Conservation (phyloP, 2,113 vertebrate genomes). For the Leptobrachium ailaonicum region DNA sequence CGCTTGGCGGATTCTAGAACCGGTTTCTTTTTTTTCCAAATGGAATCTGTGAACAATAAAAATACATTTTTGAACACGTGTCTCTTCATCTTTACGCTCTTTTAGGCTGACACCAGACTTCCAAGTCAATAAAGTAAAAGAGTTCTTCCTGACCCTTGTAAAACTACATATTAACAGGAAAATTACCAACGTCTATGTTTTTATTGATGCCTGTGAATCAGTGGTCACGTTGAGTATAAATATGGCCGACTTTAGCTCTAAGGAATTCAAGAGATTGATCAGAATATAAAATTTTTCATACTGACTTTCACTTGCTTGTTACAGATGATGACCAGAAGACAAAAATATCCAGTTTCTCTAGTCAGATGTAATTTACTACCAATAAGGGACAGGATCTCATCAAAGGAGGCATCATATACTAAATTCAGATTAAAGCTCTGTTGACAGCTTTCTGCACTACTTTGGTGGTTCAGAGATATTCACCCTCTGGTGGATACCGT, state of each 20-base stretch:
- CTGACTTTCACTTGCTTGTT: neutral
- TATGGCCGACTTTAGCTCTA: neutral
- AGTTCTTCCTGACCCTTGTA: neutral
- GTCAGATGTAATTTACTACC: no score
- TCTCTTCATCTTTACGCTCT: neutral
- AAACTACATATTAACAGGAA: neutral
- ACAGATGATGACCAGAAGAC: neutral
- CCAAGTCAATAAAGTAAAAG: neutral
- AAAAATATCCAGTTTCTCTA: no score
- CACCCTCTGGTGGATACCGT: no score
- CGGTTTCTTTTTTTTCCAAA: conserved; percentile 3
- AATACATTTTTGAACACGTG: neutral
- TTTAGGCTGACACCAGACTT: neutral
- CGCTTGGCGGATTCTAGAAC: neutral
- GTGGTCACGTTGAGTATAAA: neutral
- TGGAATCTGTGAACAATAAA: neutral
- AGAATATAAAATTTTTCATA: neutral
- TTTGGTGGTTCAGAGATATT: no score
- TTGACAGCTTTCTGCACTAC: no score
- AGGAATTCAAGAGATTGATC: neutral
- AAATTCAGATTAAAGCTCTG: no score
- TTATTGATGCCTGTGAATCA: neutral
- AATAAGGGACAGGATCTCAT: neutral
- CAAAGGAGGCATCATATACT: neutral
- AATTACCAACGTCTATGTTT: neutral